phyloP scores from a whole-genome alignment of 2,797 vertebrate genomes.

The Podarcis lilfordi region DNA sequence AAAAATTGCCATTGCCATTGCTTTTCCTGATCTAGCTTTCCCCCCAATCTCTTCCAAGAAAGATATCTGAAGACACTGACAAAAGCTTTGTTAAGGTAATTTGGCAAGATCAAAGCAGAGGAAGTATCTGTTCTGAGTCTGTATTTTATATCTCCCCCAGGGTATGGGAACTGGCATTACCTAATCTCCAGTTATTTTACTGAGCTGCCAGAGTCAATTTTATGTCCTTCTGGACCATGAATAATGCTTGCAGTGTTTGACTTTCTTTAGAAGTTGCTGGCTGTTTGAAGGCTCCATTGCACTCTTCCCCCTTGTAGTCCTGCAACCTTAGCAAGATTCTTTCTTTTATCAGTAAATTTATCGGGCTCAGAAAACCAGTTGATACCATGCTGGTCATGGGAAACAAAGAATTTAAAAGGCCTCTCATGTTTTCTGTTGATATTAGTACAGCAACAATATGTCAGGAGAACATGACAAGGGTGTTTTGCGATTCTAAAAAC shows the following conservation, averaged over 20 bases:
- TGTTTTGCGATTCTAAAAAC: not conserved
- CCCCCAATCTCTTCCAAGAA: not conserved
- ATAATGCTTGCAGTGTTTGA: not conserved
- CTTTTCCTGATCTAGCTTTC: conserved; percentile 20
- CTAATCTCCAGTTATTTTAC: conserved; percentile 3
- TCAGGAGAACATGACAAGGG: conserved; percentile 17
- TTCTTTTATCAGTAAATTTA: not conserved
- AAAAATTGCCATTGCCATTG: conserved; percentile 24
- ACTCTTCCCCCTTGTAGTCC: rapidly evolving
- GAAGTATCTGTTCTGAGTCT: not conserved
- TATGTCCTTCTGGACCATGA: conserved; percentile 22
- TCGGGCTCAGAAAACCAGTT: not conserved
- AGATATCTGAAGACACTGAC: conserved; percentile 14
- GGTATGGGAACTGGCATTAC: not conserved
- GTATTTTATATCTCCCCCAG: not conserved
- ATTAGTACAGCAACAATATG: not conserved
- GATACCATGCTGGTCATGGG: not conserved
- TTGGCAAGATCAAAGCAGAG: not conserved
- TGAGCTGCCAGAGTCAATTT: conserved; percentile 22
- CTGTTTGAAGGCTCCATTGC: not conserved
- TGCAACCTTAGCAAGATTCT: not conserved
- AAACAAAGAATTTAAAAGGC: not conserved
- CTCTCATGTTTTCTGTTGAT: not conserved
- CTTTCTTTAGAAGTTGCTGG: conserved; percentile 30
- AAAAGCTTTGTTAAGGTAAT: conserved; percentile 28